Conservation (phyloP, 2,888 invertebrate genomes). For the Apantesis nais region DNA sequence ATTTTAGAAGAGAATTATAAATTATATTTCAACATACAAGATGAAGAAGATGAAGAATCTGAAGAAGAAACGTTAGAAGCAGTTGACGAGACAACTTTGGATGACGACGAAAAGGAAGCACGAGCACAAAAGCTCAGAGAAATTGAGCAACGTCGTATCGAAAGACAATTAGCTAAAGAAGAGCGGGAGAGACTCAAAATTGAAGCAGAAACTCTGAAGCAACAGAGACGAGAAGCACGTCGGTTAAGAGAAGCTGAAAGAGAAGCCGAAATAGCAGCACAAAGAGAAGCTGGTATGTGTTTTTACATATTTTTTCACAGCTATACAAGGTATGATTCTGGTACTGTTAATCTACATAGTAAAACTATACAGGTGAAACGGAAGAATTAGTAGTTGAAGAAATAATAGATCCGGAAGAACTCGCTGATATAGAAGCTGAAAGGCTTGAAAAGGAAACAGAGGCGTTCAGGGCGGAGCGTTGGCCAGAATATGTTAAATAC, state of each 20-base stretch:
- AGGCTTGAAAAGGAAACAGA: conserved; percentile 69
- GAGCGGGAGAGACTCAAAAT: conserved; percentile 61
- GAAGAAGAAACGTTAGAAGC: conserved; percentile 73
- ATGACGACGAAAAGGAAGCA: conserved; percentile 73
- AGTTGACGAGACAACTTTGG: conserved; percentile 72
- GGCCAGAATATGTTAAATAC: conserved; percentile 82
- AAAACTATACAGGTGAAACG: not conserved
- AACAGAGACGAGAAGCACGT: conserved; percentile 67
- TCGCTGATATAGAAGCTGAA: conserved; percentile 78
- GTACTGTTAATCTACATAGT: too few relatives aligned
- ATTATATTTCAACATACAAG: conserved; percentile 88
- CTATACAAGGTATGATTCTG: not conserved
- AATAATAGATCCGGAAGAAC: conserved; percentile 69
- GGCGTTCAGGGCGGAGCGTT: conserved; percentile 72
- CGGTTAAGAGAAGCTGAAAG: conserved; percentile 63
- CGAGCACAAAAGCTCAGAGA: conserved; percentile 61
- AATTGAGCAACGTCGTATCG: conserved; percentile 60
- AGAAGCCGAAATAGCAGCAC: conserved; percentile 60
- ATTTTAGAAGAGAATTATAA: conserved; percentile 89
- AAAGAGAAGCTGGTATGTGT: conserved; percentile 66
- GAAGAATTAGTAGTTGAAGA: conserved; percentile 39
- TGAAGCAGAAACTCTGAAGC: conserved; percentile 60
- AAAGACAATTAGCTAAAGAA: conserved; percentile 60
- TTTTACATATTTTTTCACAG: not conserved
- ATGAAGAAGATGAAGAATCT: conserved; percentile 72